Conservation (phyloP, 2,888 invertebrate genomes). For the Pterostichus madidus region DNA sequence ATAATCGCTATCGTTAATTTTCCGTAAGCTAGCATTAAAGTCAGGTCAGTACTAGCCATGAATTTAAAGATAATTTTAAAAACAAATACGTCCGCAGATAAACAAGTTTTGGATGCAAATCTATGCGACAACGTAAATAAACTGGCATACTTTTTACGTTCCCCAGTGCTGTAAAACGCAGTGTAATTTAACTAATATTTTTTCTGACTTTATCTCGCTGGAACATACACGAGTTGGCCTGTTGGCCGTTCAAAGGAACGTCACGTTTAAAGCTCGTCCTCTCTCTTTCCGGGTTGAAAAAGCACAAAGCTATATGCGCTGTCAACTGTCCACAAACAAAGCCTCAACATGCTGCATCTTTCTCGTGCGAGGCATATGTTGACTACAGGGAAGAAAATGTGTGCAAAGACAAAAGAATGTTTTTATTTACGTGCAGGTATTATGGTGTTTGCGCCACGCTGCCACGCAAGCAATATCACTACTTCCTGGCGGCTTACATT, state of each 20-base stretch:
- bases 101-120: constrained; percentile 43
- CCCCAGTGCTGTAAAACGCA: constrained; percentile 37
- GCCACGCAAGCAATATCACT: constrained; percentile 42
- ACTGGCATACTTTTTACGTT: constrained; percentile 37
- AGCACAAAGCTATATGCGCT: constrained; percentile 59
- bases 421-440: constrained; percentile 64
- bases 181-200: constrained; percentile 61
- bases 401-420: constrained; percentile 55
- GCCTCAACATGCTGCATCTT: constrained; percentile 22
- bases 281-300: constrained; percentile 26
- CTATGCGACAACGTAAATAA: constrained; percentile 36
- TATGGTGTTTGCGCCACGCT: constrained; percentile 23
- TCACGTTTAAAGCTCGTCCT: constrained; percentile 47
- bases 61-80: constrained; percentile 25
- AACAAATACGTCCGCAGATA: constrained; percentile 21
- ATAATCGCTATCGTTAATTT: not conserved
- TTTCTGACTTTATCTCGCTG: constrained; percentile 55
- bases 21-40: not conserved
- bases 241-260: constrained; percentile 46
- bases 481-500: constrained; percentile 3
- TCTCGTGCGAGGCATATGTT: constrained; percentile 21
- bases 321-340: constrained; percentile 64
- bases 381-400: constrained; percentile 26
- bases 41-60: not conserved
- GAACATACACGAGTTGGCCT: constrained; percentile 12